These are phyloP conservation scores for Diplazon laetatorius DNA, from an alignment of 2,888 invertebrate genomes.

Conservation along the genomic window DNA sequence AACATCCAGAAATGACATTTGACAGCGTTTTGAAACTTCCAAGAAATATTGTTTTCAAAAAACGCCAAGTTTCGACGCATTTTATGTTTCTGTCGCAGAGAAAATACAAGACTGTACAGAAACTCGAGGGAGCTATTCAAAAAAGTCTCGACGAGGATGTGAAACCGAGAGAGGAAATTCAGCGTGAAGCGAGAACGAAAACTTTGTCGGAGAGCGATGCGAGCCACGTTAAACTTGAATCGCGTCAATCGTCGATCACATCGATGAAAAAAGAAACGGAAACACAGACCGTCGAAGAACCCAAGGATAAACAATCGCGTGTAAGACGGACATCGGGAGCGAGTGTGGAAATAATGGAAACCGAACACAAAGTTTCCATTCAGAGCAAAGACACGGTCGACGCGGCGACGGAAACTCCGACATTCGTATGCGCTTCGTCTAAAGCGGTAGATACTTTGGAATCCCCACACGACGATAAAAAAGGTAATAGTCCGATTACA, in stretches of 20 bases:
- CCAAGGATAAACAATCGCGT: constrained; percentile 65
- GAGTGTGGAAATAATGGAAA: constrained; percentile 44
- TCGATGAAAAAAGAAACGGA: constrained; percentile 68
- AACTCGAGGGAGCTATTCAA: constrained; percentile 82
- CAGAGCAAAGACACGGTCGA: constrained; percentile 60
- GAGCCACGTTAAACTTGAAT: constrained; percentile 66
- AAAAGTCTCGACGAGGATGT: constrained; percentile 85
- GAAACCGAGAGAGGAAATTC: constrained; percentile 83
- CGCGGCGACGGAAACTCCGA: constrained; percentile 49
- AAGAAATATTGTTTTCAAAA: too few species aligned
- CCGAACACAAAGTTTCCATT: constrained; percentile 50
- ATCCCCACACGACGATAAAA: constrained; percentile 57
- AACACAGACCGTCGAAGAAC: constrained; percentile 63
- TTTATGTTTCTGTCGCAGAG: constrained; percentile 83
- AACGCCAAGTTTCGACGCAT: too few species aligned
- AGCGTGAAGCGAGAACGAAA: constrained; percentile 73
- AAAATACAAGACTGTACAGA: constrained; percentile 87
- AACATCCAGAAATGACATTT: too few species aligned
- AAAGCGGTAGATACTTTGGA: constrained; percentile 35
- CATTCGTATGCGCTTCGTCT: constrained; percentile 28
- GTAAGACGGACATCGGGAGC: constrained; percentile 54
- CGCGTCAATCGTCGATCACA: constrained; percentile 59
- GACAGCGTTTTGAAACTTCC: too few species aligned
- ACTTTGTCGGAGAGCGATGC: constrained; percentile 71
- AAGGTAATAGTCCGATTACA: constrained; percentile 33